These are phyloP conservation scores for Phaethon lepturus DNA, from an alignment of 2,113 vertebrate genomes.

Conservation along the genomic window DNA sequence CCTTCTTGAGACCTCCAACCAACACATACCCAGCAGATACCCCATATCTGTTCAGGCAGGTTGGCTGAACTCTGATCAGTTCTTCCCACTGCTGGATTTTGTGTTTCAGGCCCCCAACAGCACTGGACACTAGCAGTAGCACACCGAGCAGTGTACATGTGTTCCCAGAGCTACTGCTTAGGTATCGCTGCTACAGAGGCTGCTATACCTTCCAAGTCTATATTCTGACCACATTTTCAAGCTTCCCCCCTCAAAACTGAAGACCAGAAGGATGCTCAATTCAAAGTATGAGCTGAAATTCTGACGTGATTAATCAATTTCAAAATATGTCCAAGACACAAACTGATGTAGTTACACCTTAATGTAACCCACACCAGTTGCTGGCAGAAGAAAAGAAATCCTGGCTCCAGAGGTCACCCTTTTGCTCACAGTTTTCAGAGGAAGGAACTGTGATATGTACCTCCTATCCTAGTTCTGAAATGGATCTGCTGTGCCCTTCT, in stretches of 20 bases:
- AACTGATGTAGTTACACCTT: background rate
- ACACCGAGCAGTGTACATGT: fast-evolving
- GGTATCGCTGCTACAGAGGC: background rate
- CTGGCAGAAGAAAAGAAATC: background rate
- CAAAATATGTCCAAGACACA: background rate
- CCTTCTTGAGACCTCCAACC: background rate
- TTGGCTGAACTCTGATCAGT: background rate
- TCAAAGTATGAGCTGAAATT: background rate
- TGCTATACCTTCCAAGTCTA: background rate
- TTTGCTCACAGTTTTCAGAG: background rate
- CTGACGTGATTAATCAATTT: background rate
- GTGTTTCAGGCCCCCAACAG: background rate
- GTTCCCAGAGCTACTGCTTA: background rate
- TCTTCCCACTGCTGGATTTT: background rate
- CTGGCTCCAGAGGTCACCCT: background rate
- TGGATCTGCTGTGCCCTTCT: background rate
- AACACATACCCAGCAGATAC: background rate
- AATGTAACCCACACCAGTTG: background rate
- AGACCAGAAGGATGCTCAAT: background rate
- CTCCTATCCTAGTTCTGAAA: background rate
- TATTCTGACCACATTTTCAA: background rate
- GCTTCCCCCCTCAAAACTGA: background rate
- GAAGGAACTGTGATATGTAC: background rate
- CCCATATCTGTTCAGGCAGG: background rate
- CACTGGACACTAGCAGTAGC: background rate